These are phyloP conservation scores for Acheta domesticus DNA, from an alignment of 2,888 invertebrate genomes.

Conservation along the genomic window DNA sequence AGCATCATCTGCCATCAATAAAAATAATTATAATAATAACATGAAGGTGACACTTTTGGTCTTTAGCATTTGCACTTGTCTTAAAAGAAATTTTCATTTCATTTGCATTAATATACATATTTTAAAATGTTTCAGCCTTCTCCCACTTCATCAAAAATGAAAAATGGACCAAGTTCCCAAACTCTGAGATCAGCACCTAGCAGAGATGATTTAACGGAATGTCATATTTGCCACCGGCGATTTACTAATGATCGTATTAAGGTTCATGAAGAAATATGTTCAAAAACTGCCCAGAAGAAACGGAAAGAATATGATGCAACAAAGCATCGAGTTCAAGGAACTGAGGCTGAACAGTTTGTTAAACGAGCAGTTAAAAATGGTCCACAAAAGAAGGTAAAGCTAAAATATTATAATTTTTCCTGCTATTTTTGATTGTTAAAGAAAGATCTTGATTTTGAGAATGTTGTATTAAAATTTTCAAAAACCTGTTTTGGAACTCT, in stretches of 20 bases:
- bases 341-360: conserved; percentile 78
- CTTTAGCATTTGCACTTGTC: neutral
- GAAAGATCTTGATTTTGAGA: neutral
- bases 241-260: conserved; percentile 77
- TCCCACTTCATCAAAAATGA: no score
- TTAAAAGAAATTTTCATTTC: neutral
- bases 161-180: conserved; percentile 26
- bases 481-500: no score
- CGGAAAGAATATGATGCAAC: conserved; percentile 88
- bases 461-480: no score
- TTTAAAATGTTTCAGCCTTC: no score
- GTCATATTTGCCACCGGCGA: conserved; percentile 72
- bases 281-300: conserved; percentile 72
- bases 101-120: no score
- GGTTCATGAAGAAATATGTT: conserved; percentile 83
- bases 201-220: conserved; percentile 53
- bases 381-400: conserved; percentile 18
- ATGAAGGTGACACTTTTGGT: neutral
- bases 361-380: conserved; percentile 36
- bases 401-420: neutral
- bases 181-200: conserved; percentile 12
- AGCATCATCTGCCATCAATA: neutral
- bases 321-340: conserved; percentile 85
- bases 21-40: neutral
- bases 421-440: neutral